These are phyloP conservation scores for Eidolon helvum DNA, from an alignment of 2,113 vertebrate genomes.

Conservation along the genomic window DNA sequence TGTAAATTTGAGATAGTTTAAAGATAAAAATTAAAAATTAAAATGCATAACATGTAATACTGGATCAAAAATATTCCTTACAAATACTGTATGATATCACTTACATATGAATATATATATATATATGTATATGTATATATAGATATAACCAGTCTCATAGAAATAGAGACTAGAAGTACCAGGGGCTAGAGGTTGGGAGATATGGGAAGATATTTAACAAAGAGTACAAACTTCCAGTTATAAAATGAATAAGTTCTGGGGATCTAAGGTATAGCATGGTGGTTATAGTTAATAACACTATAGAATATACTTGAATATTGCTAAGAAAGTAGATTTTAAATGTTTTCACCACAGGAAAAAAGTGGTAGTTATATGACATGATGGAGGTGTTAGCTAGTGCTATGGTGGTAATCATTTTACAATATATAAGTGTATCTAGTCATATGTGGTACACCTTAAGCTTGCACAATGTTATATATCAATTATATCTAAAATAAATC, in stretches of 20 bases:
- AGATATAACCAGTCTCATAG: neutral
- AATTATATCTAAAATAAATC: neutral
- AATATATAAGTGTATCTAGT: neutral
- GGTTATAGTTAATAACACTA: neutral
- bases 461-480: neutral
- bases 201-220: neutral
- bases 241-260: neutral
- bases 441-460: neutral
- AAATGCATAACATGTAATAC: neutral
- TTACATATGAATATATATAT: neutral
- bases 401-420: neutral
- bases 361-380: neutral
- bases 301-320: neutral
- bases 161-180: neutral
- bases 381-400: neutral
- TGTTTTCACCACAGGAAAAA: neutral
- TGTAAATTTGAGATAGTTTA: neutral
- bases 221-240: neutral
- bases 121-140: too few relatives aligned
- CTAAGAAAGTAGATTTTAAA: neutral
- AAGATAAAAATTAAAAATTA: neutral
- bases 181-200: neutral
- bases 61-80: neutral
- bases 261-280: neutral
- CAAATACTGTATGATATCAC: neutral